Percentiles rank a stretch among this genome's conserved stretches.
Evolutionary conservation across 2,888 invertebrate genomes (phyloP).

Genomic region (Epistrophe grossulariae): DNA sequence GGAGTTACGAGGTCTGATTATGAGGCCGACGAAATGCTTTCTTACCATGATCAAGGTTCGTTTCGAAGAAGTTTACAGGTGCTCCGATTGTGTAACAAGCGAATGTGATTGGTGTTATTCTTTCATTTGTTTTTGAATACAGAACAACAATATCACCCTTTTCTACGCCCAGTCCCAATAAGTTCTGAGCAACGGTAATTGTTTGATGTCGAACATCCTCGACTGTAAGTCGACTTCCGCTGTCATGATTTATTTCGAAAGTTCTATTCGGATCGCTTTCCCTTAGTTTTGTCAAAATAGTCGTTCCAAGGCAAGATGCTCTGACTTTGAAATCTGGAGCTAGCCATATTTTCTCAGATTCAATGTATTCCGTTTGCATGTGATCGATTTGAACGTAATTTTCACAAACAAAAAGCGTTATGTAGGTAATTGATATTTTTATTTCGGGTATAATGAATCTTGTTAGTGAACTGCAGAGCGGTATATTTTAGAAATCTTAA

Average conservation of each 20-base stretch:
- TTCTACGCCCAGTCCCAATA: constrained; percentile 62
- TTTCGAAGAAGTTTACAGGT: constrained; percentile 76
- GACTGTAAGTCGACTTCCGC: constrained; percentile 22
- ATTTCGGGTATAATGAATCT: not conserved
- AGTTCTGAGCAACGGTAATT: constrained; percentile 54
- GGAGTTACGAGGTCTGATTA: no score
- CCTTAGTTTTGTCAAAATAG: constrained; percentile 14
- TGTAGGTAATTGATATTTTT: not conserved
- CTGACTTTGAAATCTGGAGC: constrained; percentile 8
- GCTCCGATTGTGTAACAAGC: constrained; percentile 74
- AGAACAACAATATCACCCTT: constrained; percentile 71
- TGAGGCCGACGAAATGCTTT: no score
- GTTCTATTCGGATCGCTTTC: constrained; percentile 35
- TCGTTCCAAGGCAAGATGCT: not conserved
- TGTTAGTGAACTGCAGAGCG: not conserved
- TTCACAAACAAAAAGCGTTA: not conserved
- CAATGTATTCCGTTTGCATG: constrained; percentile 29
- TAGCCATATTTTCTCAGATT: constrained; percentile 20
- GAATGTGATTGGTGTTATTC: constrained; percentile 71
- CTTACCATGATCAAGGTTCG: constrained; percentile 71
- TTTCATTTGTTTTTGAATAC: constrained; percentile 66
- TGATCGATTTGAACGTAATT: not conserved
- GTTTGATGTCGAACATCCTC: constrained; percentile 64
- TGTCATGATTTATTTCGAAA: constrained; percentile 72
- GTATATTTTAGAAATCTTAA: not conserved